These are phyloP conservation scores for Hemiscyllium ocellatum DNA, from an alignment of 2,113 vertebrate species.

Conservation along the genomic window DNA sequence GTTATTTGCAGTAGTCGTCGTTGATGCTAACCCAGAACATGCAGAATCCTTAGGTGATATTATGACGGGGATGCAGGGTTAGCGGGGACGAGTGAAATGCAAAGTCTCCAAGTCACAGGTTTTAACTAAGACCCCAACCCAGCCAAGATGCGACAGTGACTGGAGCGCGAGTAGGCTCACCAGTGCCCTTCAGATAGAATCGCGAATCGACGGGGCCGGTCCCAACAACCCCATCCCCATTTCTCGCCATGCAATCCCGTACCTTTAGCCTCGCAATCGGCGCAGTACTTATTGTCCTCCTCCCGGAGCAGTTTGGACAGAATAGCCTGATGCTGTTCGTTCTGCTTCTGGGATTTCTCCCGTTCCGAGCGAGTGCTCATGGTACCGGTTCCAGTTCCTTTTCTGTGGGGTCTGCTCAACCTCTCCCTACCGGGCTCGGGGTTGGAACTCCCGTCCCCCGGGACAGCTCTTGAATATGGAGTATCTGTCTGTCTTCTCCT, in stretches of 20 bases:
- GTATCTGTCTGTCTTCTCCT: neutral
- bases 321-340: constrained; percentile 90
- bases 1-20: neutral
- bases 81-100: neutral
- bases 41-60: neutral
- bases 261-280: constrained; percentile 94
- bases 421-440: too few relatives aligned
- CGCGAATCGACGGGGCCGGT: too few relatives aligned
- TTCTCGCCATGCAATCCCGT: neutral
- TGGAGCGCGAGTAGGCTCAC: too few relatives aligned
- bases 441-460: too few relatives aligned
- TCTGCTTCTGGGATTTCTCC: constrained; percentile 90
- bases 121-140: neutral
- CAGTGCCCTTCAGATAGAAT: too few relatives aligned
- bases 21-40: neutral
- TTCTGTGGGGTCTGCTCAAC: too few relatives aligned
- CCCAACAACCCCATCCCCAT: too few relatives aligned
- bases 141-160: too few relatives aligned
- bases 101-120: neutral
- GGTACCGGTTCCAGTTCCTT: neutral
- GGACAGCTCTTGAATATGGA: too few relatives aligned
- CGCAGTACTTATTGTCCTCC: constrained; percentile 89
- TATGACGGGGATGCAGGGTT: too few relatives aligned
- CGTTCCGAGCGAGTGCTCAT: constrained; percentile 90
- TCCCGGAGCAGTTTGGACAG: constrained; percentile 82